Base-by-base conservation (phyloP, 2,888 invertebrate species). In the Drosophila percnosoma region DNA sequence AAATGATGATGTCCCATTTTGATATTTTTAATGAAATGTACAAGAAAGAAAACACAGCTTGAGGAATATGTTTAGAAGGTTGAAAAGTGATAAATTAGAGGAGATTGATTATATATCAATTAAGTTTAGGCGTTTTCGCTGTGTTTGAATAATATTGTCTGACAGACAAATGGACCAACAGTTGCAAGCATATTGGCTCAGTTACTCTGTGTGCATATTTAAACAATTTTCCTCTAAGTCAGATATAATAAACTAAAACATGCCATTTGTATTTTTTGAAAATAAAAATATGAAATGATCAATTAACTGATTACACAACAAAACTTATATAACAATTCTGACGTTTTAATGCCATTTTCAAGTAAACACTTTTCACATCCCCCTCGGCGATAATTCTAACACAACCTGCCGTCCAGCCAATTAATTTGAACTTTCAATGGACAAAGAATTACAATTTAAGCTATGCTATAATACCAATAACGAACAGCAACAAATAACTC, bases 371-470 rank as follows among this genome's bases (percentile, higher is more conserved):
- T 54, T 52, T 53, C 18, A 36, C 33, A 42, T n/a, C 24, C 13
- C 15, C 13, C 15, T 13, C 11, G 10, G 29, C 38, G 13, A 48
- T 11, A 24, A 27, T 42, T 64, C 38, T 31, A 34, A 33, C 48
- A 60, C 38, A 60, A 7, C 3, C 59, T 57, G 61, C 27, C 24
- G 57, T 21, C 5, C 51, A 70, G 42, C 73, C 82, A 80, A 81
- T 80, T 81, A 78, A 63, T 61, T 71, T 75, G 60, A 49, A 61
- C 64, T 81, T 81, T 65, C 62, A 74, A 60, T 70, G 62, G 64
- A 53, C 81, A 65, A 66, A 80, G 73, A 72, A 75, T 51, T 57
- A 36, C 57, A 51, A 70, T 61, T 27, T 40, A 55, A 79, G 69
- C 53, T 24, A 40, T 65, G 61, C 34, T 65, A 78, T 65, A 77